Percentiles rank a stretch among this genome's conserved stretches.
Conservation (phyloP, 2,113 vertebrate species). For the Alligator sinensis region DNA sequence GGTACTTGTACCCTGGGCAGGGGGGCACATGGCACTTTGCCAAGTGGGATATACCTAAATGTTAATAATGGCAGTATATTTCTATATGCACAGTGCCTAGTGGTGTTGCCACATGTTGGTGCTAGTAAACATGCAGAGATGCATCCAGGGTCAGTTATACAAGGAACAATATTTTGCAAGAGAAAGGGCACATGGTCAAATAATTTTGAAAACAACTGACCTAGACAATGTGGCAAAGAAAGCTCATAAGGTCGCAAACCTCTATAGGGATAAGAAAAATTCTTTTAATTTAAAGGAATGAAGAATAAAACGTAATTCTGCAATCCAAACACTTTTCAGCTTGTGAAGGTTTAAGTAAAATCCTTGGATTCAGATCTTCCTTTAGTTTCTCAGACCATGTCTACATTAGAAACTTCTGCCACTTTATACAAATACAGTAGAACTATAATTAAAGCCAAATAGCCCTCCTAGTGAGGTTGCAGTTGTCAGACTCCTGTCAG, state of each 20-base stretch:
- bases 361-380: conserved; percentile 32
- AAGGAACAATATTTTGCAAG: no score
- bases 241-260: neutral
- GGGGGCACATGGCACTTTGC: no score
- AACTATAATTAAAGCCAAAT: neutral
- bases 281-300: neutral
- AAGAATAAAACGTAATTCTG: neutral
- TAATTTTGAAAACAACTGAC: neutral
- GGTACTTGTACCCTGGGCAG: no score
- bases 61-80: no score
- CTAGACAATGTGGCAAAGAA: neutral
- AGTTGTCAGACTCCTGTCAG: neutral
- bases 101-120: no score
- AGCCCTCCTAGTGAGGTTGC: neutral
- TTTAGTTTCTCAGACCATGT: neutral
- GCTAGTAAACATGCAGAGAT: no score
- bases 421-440: neutral
- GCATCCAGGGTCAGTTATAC: no score
- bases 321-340: neutral
- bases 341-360: conserved; percentile 24
- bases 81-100: no score
- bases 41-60: no score
- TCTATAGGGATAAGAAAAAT: neutral
- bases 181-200: no score
- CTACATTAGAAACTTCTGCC: neutral